Evolutionary conservation across 2,888 invertebrate genomes (phyloP).

Genomic region (Diaperis boleti): DNA sequence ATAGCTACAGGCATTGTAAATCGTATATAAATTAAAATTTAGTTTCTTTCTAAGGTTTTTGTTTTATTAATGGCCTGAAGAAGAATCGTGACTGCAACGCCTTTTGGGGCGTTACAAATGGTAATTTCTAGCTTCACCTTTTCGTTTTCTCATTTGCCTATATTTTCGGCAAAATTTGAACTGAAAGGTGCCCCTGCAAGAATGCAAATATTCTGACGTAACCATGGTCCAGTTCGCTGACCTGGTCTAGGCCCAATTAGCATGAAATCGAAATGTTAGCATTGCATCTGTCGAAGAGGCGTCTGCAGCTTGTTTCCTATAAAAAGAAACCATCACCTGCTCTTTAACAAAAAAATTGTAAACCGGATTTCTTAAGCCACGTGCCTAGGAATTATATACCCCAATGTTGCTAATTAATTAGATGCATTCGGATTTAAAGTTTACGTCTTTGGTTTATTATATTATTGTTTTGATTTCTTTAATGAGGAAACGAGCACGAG

Average conservation of each 20-base stretch:
- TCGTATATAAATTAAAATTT: too few species aligned
- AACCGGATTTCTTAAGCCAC: not conserved
- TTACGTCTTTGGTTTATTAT: not conserved
- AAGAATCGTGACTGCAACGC: not conserved
- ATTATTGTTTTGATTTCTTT: not conserved
- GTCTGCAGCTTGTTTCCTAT: slow-evolving; percentile 38
- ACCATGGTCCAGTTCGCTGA: slow-evolving; percentile 26
- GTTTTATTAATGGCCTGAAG: too few species aligned
- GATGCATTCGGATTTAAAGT: slow-evolving; percentile 5
- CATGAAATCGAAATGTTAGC: slow-evolving; percentile 15
- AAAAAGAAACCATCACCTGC: slow-evolving; percentile 33
- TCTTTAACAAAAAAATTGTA: slow-evolving; percentile 24
- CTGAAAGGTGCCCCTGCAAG: not conserved
- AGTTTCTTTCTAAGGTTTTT: too few species aligned
- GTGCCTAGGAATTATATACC: not conserved
- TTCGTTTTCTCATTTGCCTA: not conserved
- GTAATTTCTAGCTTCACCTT: not conserved
- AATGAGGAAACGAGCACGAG: slow-evolving; percentile 31
- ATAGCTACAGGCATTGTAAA: too few species aligned
- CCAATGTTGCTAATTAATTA: slow-evolving; percentile 3
- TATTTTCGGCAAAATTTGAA: not conserved
- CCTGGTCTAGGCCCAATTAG: slow-evolving; percentile 22
- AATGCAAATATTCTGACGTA: slow-evolving; percentile 25
- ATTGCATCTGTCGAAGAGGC: slow-evolving; percentile 32
- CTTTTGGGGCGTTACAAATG: not conserved